These are phyloP conservation scores for Himalopsyche kuldschensis DNA, from an alignment of 2,888 invertebrate species.

Conservation along the genomic window DNA sequence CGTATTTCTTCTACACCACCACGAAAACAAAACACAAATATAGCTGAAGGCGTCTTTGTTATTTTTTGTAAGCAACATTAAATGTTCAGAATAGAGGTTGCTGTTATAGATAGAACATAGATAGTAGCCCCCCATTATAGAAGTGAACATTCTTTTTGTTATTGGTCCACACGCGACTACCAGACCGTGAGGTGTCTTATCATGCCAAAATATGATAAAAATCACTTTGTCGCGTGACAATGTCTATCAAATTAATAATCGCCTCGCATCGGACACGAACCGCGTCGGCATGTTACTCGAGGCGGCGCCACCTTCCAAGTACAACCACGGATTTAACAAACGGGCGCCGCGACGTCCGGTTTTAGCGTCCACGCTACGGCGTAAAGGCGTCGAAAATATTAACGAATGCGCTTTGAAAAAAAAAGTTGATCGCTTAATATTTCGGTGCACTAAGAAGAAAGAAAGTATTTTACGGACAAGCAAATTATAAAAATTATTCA, in stretches of 20 bases:
- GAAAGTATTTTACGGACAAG: too few relatives aligned
- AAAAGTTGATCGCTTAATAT: neutral
- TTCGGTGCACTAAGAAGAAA: too few relatives aligned
- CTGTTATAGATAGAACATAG: neutral
- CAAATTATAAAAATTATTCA: too few relatives aligned
- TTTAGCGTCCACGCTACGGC: neutral
- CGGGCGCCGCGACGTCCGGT: neutral
- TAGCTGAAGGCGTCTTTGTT: neutral
- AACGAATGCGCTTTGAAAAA: neutral
- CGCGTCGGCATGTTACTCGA: neutral
- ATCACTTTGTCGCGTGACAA: neutral
- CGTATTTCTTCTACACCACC: too few relatives aligned
- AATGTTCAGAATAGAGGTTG: neutral
- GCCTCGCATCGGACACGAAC: neutral
- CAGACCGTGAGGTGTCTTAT: neutral
- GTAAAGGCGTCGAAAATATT: neutral
- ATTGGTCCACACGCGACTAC: neutral
- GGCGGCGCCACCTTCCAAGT: neutral
- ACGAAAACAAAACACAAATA: neutral
- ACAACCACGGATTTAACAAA: neutral
- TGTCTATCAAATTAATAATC: neutral
- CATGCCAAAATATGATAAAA: neutral
- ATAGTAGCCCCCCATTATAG: neutral
- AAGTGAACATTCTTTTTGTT: neutral
- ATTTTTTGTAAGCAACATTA: neutral